Base-by-base conservation (phyloP, 2,113 vertebrate genomes). In the Apus apus region DNA sequence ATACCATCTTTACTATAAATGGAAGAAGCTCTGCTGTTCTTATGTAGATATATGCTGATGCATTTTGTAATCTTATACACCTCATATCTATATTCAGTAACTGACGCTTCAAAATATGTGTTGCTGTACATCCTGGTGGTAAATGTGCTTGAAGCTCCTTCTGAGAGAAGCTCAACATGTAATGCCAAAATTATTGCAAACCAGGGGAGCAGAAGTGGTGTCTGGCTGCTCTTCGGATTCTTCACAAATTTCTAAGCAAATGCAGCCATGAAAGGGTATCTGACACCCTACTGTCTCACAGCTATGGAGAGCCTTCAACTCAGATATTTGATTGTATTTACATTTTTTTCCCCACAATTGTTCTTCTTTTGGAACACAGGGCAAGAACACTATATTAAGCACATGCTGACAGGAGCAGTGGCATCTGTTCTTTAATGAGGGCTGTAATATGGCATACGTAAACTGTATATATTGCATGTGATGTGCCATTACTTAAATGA, bases 61-160 rank as follows among this genome's bases (percentile, higher is more conserved):
- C 56, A 71, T 81, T 92, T 95, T 60, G 60, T 74, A 90, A 81
- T 77, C 51, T 71, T 86, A 50, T 27, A 50, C 25, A n/a, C 32
- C 93, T 56, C 43, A 19, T 58, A 43, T 57, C 72, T 92, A 64
- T 89, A 86, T 89, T 91, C 94, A 95, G 89, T 66, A 78, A 89
- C n/a, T 13, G 70, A 87, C 45, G 21, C 84, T 93, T 85, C 80
- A 74, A 72, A 87, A 87, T 50, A 61, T 27, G 5, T 40, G 46
- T 67, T 92, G 82, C 71, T 77, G 64, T 88, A 92, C 60, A 71
- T 89, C 60, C 70, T 91, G 18, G 14, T 74, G 67, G 72, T 65
- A 62, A 83, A 89, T 15, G 10, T 46, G 27, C 45, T 91, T 61
- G 71, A 70, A 75, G 26, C 40, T 81, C 65, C 48, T 84, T 74